Evolutionary conservation across 1,140 invertebrate species (phyloP).

Genomic region (Tetramorium simillimum): DNA sequence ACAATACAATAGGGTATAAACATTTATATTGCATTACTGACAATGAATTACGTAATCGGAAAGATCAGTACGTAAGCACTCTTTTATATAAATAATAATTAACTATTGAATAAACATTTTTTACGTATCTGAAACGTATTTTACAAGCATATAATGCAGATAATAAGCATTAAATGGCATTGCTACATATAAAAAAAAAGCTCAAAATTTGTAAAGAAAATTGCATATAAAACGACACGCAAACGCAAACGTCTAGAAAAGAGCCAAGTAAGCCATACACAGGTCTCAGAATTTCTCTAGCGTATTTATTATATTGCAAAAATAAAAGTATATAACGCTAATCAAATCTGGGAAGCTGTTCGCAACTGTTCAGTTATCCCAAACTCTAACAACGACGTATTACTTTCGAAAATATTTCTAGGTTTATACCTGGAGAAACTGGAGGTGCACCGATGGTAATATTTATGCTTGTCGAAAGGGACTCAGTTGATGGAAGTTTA

Average conservation of each 20-base stretch:
- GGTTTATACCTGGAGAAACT: constrained; percentile 82
- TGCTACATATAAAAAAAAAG: not conserved
- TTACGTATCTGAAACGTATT: not conserved
- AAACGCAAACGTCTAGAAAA: constrained; percentile 11
- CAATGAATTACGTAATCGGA: constrained; percentile 17
- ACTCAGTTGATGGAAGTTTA: constrained; percentile 84
- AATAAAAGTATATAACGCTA: constrained; percentile 26
- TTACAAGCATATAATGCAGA: constrained; percentile 6
- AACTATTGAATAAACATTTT: not conserved
- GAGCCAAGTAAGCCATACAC: constrained; percentile 12
- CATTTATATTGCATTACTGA: not conserved
- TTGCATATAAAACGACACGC: not conserved
- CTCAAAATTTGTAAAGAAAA: constrained; percentile 16
- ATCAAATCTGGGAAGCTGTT: constrained; percentile 29
- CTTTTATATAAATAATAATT: not conserved
- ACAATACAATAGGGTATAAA: not conserved
- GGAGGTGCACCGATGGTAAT: constrained; percentile 78
- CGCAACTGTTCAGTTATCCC: constrained; percentile 46
- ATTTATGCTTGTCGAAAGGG: constrained; percentile 80
- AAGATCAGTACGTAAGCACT: not conserved
- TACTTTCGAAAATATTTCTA: constrained; percentile 56
- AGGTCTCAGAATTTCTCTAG: not conserved
- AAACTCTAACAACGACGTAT: constrained; percentile 52
- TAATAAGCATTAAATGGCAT: constrained; percentile 43
- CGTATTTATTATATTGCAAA: not conserved